phyloP scores from a whole-genome alignment of 2,113 vertebrate genomes.

The Actinemys pallida region DNA sequence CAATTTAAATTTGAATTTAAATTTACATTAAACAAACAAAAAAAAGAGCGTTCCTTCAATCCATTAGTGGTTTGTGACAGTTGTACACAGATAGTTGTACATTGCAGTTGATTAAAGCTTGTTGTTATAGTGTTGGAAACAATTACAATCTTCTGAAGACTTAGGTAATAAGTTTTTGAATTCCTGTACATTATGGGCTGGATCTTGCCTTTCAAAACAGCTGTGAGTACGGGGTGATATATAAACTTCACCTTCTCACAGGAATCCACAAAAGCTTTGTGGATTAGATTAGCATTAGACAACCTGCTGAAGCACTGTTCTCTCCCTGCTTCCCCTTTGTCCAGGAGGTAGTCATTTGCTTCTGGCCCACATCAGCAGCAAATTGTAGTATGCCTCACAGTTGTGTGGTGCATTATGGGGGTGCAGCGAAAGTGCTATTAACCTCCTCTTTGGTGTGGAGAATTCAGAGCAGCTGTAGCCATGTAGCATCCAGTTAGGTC shows the following conservation, averaged over 20 bases:
- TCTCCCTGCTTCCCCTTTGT: background rate
- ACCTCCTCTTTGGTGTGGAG: background rate
- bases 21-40: background rate
- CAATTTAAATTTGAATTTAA: background rate
- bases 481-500: background rate
- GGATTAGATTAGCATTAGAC: background rate
- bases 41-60: background rate
- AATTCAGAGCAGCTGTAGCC: background rate
- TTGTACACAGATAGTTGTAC: background rate
- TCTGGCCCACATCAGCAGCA: background rate
- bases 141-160: background rate
- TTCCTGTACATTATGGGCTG: background rate
- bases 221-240: rapidly evolving
- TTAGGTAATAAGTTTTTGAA: background rate
- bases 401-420: background rate
- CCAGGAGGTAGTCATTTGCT: background rate
- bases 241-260: background rate
- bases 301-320: background rate
- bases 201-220: background rate
- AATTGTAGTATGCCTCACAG: background rate
- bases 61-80: background rate
- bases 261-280: background rate
- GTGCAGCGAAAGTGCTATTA: background rate
- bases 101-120: background rate
- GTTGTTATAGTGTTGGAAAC: background rate